These are phyloP conservation scores for Belonocnema kinseyi DNA, from an alignment of 1,140 invertebrate genomes.

Conservation along the genomic window DNA sequence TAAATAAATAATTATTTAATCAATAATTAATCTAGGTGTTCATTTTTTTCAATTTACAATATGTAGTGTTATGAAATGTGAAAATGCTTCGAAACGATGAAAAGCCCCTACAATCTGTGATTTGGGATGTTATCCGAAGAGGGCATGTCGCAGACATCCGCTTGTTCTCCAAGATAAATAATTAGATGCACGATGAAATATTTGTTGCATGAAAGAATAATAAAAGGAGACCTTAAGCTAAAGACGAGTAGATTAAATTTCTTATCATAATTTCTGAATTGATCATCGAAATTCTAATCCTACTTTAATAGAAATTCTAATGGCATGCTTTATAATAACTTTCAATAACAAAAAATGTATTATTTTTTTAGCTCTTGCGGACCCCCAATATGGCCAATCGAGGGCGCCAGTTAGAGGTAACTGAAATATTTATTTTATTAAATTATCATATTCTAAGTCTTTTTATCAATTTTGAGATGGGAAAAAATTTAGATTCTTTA, in stretches of 20 bases:
- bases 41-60: neutral
- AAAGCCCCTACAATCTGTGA: neutral
- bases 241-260: neutral
- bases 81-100: conserved; percentile 1
- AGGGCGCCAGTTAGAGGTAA: conserved; percentile 16
- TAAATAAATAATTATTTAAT: too few relatives aligned
- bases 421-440: neutral
- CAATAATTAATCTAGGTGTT: too few relatives aligned
- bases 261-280: neutral
- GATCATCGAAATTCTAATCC: too few relatives aligned
- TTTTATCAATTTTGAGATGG: neutral
- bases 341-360: neutral
- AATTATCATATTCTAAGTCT: neutral
- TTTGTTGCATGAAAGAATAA: conserved; percentile 26
- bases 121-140: conserved; percentile 35
- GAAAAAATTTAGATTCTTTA: too few relatives aligned
- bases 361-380: neutral
- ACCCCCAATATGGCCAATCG: conserved; percentile 21
- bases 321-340: neutral
- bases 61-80: neutral
- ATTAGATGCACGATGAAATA: conserved; percentile 12
- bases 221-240: neutral
- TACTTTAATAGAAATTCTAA: too few relatives aligned
- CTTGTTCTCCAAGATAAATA: conserved; percentile 53
- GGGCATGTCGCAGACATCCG: conserved; percentile 61